Evolutionary conservation across 2,113 vertebrate genomes (phyloP).

Genomic region (Neoarius graeffei): DNA sequence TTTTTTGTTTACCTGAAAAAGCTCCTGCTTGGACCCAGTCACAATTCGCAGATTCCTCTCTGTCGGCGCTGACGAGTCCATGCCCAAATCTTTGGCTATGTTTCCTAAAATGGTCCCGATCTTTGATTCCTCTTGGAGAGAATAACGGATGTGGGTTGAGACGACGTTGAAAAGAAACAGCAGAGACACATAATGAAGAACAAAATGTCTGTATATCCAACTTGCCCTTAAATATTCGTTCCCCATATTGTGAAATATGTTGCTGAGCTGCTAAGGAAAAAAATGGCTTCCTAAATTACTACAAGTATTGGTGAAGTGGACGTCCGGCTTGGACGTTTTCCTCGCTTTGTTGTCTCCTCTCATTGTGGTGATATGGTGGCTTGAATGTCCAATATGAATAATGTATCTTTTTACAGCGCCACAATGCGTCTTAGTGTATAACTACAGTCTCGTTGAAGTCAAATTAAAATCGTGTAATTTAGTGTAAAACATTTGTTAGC

Average conservation of each 20-base stretch:
- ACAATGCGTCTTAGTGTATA: conserved; percentile 32
- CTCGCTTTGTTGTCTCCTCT: conserved; percentile 24
- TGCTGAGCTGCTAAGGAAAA: not conserved
- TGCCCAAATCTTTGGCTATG: conserved; percentile 73
- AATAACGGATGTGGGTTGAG: conserved; percentile 68
- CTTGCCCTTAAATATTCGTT: conserved; percentile 4
- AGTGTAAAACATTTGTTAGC: not conserved
- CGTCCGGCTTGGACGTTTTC: not conserved
- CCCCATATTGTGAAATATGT: conserved; percentile 51
- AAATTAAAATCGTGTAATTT: not conserved
- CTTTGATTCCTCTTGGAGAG: conserved; percentile 70
- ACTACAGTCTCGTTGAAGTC: not conserved
- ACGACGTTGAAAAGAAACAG: conserved; percentile 48
- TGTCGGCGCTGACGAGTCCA: conserved; percentile 60
- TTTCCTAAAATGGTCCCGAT: conserved; percentile 65
- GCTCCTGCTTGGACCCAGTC: conserved; percentile 69
- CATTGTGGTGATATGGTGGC: not conserved
- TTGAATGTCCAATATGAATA: not conserved
- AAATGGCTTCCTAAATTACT: not conserved
- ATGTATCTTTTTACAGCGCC: conserved; percentile 58
- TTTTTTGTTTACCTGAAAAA: conserved; percentile 68
- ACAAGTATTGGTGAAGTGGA: not conserved
- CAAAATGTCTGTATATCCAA: conserved; percentile 49
- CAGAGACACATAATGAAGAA: conserved; percentile 55
- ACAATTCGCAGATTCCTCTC: conserved; percentile 69